A percentile compares a stretch with the other conserved stretches of the same genome.
Conservation (phyloP, 1,140 invertebrate genomes). For the Drosophila asahinai region DNA sequence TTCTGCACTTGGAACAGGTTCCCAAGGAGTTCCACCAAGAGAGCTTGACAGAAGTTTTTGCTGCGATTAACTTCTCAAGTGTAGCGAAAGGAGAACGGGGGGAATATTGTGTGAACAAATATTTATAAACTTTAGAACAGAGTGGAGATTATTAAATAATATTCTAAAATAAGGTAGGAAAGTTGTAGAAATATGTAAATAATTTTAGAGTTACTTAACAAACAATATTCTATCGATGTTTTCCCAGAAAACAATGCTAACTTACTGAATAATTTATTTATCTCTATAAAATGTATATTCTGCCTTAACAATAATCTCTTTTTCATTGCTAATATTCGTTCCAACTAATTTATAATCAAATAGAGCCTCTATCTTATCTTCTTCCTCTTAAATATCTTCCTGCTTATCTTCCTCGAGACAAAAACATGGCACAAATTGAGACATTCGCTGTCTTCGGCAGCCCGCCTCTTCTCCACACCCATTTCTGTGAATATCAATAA, state of each 20-base stretch:
- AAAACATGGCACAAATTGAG: constrained; percentile 51
- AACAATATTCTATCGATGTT: neutral
- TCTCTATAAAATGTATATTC: too few relatives aligned
- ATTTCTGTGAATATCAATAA: constrained; percentile 57
- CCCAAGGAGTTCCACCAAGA: constrained; percentile 22
- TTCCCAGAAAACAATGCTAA: neutral
- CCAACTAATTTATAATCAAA: neutral
- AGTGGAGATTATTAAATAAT: neutral
- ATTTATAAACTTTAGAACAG: neutral
- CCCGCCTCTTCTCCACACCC: constrained; percentile 5
- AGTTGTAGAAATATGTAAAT: too few relatives aligned
- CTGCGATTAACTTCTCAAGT: constrained; percentile 19
- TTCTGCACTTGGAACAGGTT: constrained; percentile 47
- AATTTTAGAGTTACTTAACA: too few relatives aligned
- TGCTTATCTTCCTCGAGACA: neutral
- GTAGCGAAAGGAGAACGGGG: too few relatives aligned
- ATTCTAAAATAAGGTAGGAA: neutral
- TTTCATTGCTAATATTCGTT: neutral
- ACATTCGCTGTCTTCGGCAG: constrained; percentile 36
- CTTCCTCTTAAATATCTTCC: neutral
- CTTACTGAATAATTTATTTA: too few relatives aligned
- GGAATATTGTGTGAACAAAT: neutral
- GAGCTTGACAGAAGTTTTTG: constrained; percentile 34
- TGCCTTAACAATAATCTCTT: too few relatives aligned
- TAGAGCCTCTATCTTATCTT: neutral